Base-by-base conservation (phyloP, 1,140 invertebrate genomes). In the Bombus fervidus region DNA sequence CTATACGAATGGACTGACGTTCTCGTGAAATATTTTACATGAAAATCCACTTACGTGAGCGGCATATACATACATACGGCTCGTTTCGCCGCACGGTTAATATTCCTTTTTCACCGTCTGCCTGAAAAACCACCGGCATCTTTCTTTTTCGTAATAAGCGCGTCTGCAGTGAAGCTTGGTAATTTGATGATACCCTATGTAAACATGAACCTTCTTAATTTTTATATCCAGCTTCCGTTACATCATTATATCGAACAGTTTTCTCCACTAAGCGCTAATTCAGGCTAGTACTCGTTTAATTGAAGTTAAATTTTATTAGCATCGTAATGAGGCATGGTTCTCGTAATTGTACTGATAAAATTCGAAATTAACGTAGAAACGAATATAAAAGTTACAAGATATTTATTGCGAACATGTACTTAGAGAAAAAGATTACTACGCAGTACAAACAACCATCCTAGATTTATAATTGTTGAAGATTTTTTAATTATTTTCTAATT, bases 41-140 rank as follows among this genome's bases (percentile, higher is more conserved):
- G 82, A 79, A 84, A 84, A 84, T 79, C 82, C 82, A 84, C 82
- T 84, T 84, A 84, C 82, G 82, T 84, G 82, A 84, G 82, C 64
- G 76, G 75, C 76, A 71, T 79, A 84, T 79, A 84, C 82, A 59
- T 71, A 78, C 66, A 15, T 84, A 79, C 75, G 62, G 75, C 64
- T 78, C 64, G 82, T 79, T 79, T 59, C 82, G 71, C 82, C 75
- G 75, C 75, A 53, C 82, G 75, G 74, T 84, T 84, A 84, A 84
- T 84, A 84, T 84, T 84, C 82, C 82, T 84, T 84, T 84, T 84
- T 79, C 75, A 84, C 75, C 75, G 82, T 84, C 75, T 12, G 64
- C 47, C 75, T 71, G 76, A 79, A 84, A 84, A 84, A 79, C 82
- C 47, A 12, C 53, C 66, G 47, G 53, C 75, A 69, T 84, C 75